These are phyloP conservation scores for Octomys mimax DNA, from an alignment of 2,797 vertebrate genomes.

Conservation along the genomic window DNA sequence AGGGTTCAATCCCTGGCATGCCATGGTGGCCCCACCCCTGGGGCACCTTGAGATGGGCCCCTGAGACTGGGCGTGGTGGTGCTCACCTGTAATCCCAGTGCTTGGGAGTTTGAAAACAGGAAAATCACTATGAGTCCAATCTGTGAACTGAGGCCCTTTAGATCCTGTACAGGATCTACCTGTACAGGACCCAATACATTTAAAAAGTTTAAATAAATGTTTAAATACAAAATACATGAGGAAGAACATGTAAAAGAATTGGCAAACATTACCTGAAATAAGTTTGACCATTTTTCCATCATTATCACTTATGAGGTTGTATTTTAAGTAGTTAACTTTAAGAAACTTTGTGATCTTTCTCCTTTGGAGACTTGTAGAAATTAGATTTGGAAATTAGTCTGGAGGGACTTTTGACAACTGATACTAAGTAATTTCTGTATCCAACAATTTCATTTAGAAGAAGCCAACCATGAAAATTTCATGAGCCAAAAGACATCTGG, in stretches of 20 bases:
- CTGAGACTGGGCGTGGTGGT: too few species aligned
- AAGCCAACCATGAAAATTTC: conserved; percentile 61
- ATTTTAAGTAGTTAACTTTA: conserved; percentile 18
- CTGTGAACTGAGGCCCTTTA: too few species aligned
- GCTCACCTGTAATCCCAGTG: too few species aligned
- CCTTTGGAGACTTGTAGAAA: conserved; percentile 56
- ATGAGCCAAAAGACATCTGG: conserved; percentile 64
- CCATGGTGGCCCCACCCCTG: too few species aligned
- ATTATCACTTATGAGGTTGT: conserved; percentile 22
- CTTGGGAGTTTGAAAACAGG: too few species aligned
- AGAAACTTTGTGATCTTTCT: conserved; percentile 50
- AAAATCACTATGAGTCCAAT: too few species aligned
- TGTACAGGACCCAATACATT: too few species aligned
- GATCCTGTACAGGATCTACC: too few species aligned
- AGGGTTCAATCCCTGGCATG: too few species aligned
- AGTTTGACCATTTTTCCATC: not conserved
- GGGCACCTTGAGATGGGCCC: too few species aligned
- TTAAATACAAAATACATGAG: conserved; percentile 51
- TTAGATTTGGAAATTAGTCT: conserved; percentile 44
- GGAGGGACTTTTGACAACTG: conserved; percentile 37
- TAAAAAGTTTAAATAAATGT: conserved; percentile 23
- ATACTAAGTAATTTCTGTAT: conserved; percentile 61
- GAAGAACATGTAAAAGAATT: conserved; percentile 42
- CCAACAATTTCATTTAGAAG: conserved; percentile 60
- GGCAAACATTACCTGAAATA: not conserved